Base-by-base conservation (phyloP, 1,140 invertebrate species). In the Caenorhabditis tropicalis region DNA sequence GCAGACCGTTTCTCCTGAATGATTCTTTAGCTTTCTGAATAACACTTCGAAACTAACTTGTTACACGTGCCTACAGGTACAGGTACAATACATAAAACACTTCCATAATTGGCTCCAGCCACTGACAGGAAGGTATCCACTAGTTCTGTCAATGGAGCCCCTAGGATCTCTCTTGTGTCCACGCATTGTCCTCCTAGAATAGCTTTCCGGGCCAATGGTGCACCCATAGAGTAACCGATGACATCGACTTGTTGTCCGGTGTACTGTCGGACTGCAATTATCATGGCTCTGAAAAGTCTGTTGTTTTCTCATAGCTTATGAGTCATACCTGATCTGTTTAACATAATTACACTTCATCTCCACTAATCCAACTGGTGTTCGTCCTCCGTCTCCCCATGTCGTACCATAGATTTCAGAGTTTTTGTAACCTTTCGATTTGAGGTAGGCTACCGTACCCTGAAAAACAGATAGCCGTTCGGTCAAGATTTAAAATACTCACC, bases 341-440 rank as follows among this genome's bases (percentile, higher is more conserved):
- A 89, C 81, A 85, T 91, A 91, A 83, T 85, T 85, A 79, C 90
- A 91, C 21, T 90, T 85, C 90, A 91, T 91, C 33, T 91, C 88
- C 3, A 91, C 90, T 15, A 91, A 84, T 7, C 90, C 79, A 46
- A 91, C 87, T 49, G 89, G 90, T 46, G 90, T 90, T 46, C 85
- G 81, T n/a, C 90, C 90, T 24, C 81, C 87, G 79, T 91, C 90
- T 33, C 90, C 90, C 83, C 91, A 91, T 1, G 90, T 91, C 10
- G 90, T 91, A n/a, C 86, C 90, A 84, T 91, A 91, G 27, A 91
- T 85, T 60, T 91, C 89, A 31, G 84, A 79, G 19, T 88, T 85
- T 27, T 29, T 51, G 74, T 91, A 91, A 24, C 89, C 89, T 85
- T 89, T 87, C 7, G 48, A 49, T 53, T 74, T 82, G 16, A 87